Evolutionary conservation across 2,888 invertebrate species (phyloP).

Genomic region (Mechanitis mazaeus): DNA sequence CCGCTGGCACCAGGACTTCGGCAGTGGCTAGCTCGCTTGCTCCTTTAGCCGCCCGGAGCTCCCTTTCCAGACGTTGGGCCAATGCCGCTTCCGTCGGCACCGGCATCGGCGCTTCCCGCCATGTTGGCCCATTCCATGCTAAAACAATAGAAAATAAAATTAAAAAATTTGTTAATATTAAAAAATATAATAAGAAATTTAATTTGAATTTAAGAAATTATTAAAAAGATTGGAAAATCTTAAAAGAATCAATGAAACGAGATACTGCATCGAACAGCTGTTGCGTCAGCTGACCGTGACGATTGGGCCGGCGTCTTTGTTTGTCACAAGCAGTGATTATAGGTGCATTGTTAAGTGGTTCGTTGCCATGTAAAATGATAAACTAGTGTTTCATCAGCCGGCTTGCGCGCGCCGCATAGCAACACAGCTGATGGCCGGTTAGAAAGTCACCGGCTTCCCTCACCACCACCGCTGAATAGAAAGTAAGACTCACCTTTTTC

Average conservation of each 20-base stretch:
- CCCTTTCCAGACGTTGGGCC: slow-evolving; percentile 85
- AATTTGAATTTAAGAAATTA: slow-evolving; percentile 4
- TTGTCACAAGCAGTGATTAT: slow-evolving; percentile 13
- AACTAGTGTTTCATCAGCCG: slow-evolving; percentile 18
- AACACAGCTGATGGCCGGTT: slow-evolving; percentile 60
- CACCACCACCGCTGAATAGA: slow-evolving; percentile 54
- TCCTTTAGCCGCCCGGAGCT: slow-evolving; percentile 87
- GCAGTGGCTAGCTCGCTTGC: slow-evolving; percentile 87
- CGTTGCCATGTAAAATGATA: slow-evolving; percentile 6
- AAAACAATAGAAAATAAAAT: slow-evolving; percentile 49
- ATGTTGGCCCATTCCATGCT: slow-evolving; percentile 69
- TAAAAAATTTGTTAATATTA: slow-evolving; percentile 30
- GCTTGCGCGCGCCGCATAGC: slow-evolving; percentile 68
- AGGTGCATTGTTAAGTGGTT: neutral
- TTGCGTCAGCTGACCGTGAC: slow-evolving; percentile 58
- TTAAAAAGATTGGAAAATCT: slow-evolving; percentile 5
- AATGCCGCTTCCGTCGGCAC: slow-evolving; percentile 80
- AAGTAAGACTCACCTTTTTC: slow-evolving; percentile 81
- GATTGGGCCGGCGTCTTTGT: slow-evolving; percentile 27
- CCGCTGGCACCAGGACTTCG: slow-evolving; percentile 90
- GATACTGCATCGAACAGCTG: slow-evolving; percentile 53
- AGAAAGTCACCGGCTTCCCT: slow-evolving; percentile 60
- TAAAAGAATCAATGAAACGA: slow-evolving; percentile 3
- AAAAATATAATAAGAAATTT: neutral
- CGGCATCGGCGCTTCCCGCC: slow-evolving; percentile 69